phyloP scores from a whole-genome alignment of 2,113 vertebrate species.

The Nansenia antarctica region DNA sequence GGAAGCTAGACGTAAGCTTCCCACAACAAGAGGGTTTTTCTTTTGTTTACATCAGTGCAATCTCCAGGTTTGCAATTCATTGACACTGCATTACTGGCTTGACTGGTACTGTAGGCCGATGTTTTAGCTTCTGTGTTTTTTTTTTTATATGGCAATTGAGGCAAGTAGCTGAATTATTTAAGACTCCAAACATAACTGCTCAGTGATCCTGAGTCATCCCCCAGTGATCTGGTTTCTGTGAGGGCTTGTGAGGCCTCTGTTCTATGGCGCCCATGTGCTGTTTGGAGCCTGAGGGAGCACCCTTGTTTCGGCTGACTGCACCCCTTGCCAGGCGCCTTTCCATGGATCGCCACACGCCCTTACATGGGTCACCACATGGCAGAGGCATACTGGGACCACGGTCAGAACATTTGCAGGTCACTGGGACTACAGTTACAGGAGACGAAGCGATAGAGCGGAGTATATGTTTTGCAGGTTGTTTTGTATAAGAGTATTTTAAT shows the following conservation, averaged over 20 bases:
- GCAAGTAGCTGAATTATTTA: too few relatives aligned
- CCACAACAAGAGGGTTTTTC: conserved; percentile 33
- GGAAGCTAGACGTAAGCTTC: conserved; percentile 26
- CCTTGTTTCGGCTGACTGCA: neutral
- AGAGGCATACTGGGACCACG: neutral
- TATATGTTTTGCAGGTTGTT: too few relatives aligned
- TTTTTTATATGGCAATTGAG: too few relatives aligned
- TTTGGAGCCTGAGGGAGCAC: neutral
- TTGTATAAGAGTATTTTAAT: too few relatives aligned
- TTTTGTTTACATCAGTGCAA: conserved; percentile 38
- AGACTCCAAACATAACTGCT: too few relatives aligned
- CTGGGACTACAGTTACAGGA: neutral
- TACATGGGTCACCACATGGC: neutral
- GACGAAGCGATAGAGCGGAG: neutral
- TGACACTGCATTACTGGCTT: neutral
- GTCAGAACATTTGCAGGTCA: neutral
- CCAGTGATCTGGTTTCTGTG: neutral
- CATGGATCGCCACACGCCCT: neutral
- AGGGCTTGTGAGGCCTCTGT: neutral
- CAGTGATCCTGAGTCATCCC: neutral
- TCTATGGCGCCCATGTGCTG: conserved; percentile 2
- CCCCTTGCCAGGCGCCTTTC: neutral
- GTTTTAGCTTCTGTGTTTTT: too few relatives aligned
- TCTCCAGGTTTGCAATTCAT: neutral
- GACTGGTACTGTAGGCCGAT: too few relatives aligned